Conservation (phyloP, 1,140 invertebrate species). For the Cherax destructor region DNA sequence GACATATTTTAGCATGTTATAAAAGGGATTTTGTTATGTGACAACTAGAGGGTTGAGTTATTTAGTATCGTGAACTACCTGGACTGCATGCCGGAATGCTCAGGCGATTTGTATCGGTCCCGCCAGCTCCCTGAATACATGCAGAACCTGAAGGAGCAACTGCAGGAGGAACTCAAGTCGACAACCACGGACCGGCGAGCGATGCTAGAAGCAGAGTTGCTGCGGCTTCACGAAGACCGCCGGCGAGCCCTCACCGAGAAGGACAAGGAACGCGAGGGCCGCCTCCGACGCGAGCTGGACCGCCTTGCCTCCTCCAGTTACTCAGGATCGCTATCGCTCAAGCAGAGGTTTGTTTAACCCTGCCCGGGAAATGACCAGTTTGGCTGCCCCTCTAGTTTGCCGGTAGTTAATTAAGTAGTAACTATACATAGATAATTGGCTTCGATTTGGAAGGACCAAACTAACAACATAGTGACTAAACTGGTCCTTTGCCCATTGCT, state of each 20-base stretch:
- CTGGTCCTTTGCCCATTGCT: slow-evolving; percentile 56
- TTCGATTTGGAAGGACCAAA: neutral
- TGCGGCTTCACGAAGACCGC: slow-evolving; percentile 74
- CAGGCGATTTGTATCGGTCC: slow-evolving; percentile 63
- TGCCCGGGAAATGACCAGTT: slow-evolving; percentile 54
- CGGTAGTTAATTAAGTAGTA: neutral
- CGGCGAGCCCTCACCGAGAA: slow-evolving; percentile 73
- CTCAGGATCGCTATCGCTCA: slow-evolving; percentile 70
- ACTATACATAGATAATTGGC: neutral
- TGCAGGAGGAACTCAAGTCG: slow-evolving; percentile 79
- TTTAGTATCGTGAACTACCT: slow-evolving; percentile 11
- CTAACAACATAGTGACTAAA: slow-evolving; percentile 30
- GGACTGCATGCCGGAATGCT: slow-evolving; percentile 54
- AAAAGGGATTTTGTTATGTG: slow-evolving; percentile 21
- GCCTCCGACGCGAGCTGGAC: slow-evolving; percentile 72
- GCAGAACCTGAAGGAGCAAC: slow-evolving; percentile 78
- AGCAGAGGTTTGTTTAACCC: slow-evolving; percentile 69
- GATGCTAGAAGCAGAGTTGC: slow-evolving; percentile 76
- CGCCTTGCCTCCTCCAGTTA: slow-evolving; percentile 73
- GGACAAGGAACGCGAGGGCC: slow-evolving; percentile 74
- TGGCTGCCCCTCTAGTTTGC: slow-evolving; percentile 29
- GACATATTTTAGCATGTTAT: slow-evolving; percentile 43
- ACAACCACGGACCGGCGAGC: slow-evolving; percentile 76
- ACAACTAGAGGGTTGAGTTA: slow-evolving; percentile 33
- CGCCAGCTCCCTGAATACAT: slow-evolving; percentile 77